Base-by-base conservation (phyloP, 2,113 vertebrate species). In the Solenodon paradoxus region DNA sequence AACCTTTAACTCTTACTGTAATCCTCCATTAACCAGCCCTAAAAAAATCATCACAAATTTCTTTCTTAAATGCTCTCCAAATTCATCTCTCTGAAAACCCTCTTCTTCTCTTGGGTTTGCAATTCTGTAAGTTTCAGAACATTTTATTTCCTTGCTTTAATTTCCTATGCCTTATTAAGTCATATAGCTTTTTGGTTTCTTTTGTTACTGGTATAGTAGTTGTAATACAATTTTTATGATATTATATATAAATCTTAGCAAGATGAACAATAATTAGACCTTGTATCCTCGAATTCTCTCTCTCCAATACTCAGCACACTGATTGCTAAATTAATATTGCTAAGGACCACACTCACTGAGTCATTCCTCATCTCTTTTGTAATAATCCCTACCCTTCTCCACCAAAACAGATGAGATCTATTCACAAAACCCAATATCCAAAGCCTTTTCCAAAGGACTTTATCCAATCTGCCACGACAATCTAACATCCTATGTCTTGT, bases 81-180 rank as follows among this genome's bases (percentile, higher is more conserved):
- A 49, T 20, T 40, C 12, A 32, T 17, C 26, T 53, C 53, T 66
- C 13, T 5, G 17, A 94, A 42, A 81, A 10, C 3, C 1, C 30
- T 64, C 38, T 69, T 30, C 47, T 90, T 90, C 59, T 64, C 17
- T 19, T 74, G 4, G 4, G 35, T 49, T 20, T 45, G 24, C 40
- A 83, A 35, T 93, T 88, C 16, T 72, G 49, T 74, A 80, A 87
- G 4, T 77, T 87, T 94, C 40, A 91, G 40, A 88, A 66, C 66
- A 66, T 53, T 72, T 66, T 49, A n/a, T 47, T 92, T 93, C 26
- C 32, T 13, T 55, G 38, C 22, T 17, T 81, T 84, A 59, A 72
- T 91, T 91, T 75, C 42, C 47, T 49, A 4, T 26, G 71, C 20
- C 12, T 42, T 86, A 9, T 49, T 82, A 80, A 66, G 13, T 57